Conservation (phyloP, 1,140 invertebrate genomes). For the Battus philenor region DNA sequence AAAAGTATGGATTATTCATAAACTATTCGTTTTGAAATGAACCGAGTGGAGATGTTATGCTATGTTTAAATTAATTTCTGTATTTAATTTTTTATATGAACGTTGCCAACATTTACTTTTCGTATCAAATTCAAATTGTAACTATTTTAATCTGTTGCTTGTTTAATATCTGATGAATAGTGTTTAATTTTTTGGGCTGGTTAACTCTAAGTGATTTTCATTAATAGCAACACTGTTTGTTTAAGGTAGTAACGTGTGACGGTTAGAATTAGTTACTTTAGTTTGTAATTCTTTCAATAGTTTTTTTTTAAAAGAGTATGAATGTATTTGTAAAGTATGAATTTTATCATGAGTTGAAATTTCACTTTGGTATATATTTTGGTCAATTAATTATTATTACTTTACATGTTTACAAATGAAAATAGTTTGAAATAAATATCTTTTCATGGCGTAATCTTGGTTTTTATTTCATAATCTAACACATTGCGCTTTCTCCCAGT, state of each 20-base stretch:
- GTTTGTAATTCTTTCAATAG: not conserved
- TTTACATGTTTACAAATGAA: conserved; percentile 31
- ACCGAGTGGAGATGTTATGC: too few species aligned
- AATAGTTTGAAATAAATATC: too few species aligned
- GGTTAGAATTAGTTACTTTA: conserved; percentile 5
- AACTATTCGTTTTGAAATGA: too few species aligned
- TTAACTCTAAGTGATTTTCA: not conserved
- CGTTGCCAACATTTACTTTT: too few species aligned
- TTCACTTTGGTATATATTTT: not conserved
- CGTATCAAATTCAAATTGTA: not conserved
- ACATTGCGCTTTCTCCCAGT: too few species aligned
- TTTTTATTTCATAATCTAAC: too few species aligned
- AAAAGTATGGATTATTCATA: too few species aligned
- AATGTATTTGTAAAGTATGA: not conserved
- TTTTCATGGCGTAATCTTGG: too few species aligned
- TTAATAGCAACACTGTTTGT: conserved; percentile 3
- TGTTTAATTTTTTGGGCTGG: not conserved
- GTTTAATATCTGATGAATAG: not conserved
- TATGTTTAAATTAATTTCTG: too few species aligned
- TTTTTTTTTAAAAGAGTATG: too few species aligned
- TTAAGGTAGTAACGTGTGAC: conserved; percentile 1
- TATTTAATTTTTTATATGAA: too few species aligned
- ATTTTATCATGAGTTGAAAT: conserved; percentile 8
- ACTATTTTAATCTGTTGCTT: conserved; percentile 7
- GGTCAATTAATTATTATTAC: not conserved